These are phyloP conservation scores for Phalanger gymnotis DNA, from an alignment of 2,797 vertebrate species.

Conservation along the genomic window DNA sequence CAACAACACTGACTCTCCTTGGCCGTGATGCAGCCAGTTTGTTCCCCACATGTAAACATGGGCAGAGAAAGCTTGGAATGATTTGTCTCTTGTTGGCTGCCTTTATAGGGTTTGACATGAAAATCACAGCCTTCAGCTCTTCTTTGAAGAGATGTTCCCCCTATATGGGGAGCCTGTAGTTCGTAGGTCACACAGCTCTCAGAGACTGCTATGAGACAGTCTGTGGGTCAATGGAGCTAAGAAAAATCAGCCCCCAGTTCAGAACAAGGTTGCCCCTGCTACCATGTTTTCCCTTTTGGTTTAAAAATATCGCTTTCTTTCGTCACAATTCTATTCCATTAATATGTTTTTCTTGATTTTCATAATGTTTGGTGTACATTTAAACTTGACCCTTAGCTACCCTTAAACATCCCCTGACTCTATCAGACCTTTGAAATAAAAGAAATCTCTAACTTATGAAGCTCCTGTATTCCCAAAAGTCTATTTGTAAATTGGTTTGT, in stretches of 20 bases:
- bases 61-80: background rate
- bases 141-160: background rate
- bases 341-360: constrained; percentile 26
- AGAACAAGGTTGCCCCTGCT: background rate
- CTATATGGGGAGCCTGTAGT: background rate
- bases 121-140: constrained; percentile 1
- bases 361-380: constrained; percentile 42
- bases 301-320: background rate
- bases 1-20: background rate
- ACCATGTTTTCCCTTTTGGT: constrained; percentile 6
- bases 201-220: accelerated
- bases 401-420: constrained; percentile 11
- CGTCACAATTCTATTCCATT: constrained; percentile 41
- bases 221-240: background rate
- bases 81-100: background rate
- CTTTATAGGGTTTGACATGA: constrained; percentile 12
- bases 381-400: constrained; percentile 20
- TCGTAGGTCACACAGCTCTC: background rate
- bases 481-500: background rate
- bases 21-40: background rate
- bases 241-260: background rate
- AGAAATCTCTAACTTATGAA: background rate
- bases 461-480: background rate
- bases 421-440: constrained; percentile 4
- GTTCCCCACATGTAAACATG: background rate